Evolutionary conservation across 1,140 invertebrate species (phyloP).

Genomic region (Zaprionus lachaisei): DNA sequence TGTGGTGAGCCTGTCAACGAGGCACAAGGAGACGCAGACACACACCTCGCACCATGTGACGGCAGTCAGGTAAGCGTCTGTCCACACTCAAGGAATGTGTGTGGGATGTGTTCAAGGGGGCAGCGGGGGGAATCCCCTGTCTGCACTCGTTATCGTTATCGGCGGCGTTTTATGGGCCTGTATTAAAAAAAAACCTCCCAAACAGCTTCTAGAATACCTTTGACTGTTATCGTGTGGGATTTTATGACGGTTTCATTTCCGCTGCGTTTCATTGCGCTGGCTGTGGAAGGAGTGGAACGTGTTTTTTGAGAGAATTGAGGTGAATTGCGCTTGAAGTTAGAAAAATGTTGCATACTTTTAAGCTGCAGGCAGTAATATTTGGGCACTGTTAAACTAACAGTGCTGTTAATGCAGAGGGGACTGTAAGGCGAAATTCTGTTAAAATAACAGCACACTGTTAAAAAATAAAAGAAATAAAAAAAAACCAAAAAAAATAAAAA

Average conservation of each 20-base stretch:
- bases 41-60: constrained; percentile 84
- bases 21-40: constrained; percentile 83
- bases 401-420: constrained; percentile 1
- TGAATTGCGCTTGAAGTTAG: background rate
- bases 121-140: background rate
- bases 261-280: constrained; percentile 12
- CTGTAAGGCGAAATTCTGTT: too few species aligned
- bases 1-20: constrained; percentile 82
- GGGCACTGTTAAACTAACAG: background rate
- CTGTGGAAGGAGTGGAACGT: background rate
- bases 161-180: constrained; percentile 4
- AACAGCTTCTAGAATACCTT: background rate
- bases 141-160: constrained; percentile 32
- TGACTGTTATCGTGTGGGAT: constrained; percentile 2
- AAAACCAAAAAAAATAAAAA: too few species aligned
- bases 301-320: background rate
- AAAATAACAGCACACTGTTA: background rate
- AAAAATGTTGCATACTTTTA: constrained; percentile 24
- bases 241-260: constrained; percentile 1
- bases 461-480: too few species aligned
- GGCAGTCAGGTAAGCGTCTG: constrained; percentile 79
- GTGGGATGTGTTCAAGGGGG: background rate
- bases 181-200: background rate
- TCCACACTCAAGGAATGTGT: background rate
- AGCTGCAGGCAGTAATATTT: background rate